Conservation (phyloP, 2,888 invertebrate genomes). For the Nomada lathburiana region DNA sequence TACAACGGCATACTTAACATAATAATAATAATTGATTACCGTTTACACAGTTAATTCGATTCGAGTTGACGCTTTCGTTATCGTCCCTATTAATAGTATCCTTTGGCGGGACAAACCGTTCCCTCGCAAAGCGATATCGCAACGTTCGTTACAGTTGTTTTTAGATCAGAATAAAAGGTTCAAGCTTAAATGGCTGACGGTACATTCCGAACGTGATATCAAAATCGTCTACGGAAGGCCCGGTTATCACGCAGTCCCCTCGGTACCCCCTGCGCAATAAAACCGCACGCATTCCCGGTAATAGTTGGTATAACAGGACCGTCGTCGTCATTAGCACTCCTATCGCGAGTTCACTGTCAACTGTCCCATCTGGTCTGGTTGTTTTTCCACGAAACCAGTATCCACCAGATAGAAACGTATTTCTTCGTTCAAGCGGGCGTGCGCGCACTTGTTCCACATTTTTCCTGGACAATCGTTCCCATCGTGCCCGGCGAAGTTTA, state of each 20-base stretch:
- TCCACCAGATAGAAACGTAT: slow-evolving; percentile 21
- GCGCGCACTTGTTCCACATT: slow-evolving; percentile 25
- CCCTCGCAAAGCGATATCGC: not conserved
- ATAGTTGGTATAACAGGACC: slow-evolving; percentile 41
- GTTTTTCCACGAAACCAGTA: slow-evolving; percentile 20
- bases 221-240: slow-evolving; percentile 21
- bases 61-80: not conserved
- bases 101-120: too few species aligned
- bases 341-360: slow-evolving; percentile 49
- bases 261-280: too few species aligned
- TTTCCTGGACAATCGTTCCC: slow-evolving; percentile 23
- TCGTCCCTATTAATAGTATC: not conserved
- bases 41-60: not conserved
- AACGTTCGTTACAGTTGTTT: not conserved
- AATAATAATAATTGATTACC: too few species aligned
- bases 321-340: slow-evolving; percentile 59
- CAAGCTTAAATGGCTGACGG: not conserved
- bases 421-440: not conserved
- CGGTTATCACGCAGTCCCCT: not conserved
- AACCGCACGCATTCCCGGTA: slow-evolving; percentile 33
- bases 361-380: slow-evolving; percentile 34
- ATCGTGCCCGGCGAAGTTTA: slow-evolving; percentile 18
- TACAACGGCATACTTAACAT: too few species aligned
- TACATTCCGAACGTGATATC: slow-evolving; percentile 24
- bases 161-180: not conserved